Percentiles rank a stretch among this genome's conserved stretches.
Conservation (phyloP, 2,888 invertebrate species). For the Lathronympha strigana region DNA sequence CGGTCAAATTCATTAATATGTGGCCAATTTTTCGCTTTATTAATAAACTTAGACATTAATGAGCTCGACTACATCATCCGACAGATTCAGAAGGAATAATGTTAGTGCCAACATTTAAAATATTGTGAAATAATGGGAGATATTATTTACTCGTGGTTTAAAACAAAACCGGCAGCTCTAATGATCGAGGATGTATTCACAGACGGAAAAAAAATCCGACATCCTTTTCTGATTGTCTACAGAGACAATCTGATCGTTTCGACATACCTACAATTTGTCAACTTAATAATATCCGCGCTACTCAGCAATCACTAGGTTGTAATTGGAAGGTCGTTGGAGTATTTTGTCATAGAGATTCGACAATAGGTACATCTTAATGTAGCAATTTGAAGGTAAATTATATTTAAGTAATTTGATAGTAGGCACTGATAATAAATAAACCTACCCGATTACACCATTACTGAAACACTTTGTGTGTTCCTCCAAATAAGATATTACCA, state of each 20-base stretch:
- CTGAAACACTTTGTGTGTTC: neutral
- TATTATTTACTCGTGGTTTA: conserved; percentile 2
- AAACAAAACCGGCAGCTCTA: conserved; percentile 17
- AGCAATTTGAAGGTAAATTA: neutral
- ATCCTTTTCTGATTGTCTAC: conserved; percentile 22
- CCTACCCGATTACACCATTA: too few species aligned
- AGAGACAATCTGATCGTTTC: conserved; percentile 13
- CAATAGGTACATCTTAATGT: neutral
- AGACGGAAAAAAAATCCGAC: conserved; percentile 25
- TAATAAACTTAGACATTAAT: too few species aligned
- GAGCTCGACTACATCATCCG: too few species aligned
- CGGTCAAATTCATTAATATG: too few species aligned
- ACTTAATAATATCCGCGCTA: conserved; percentile 10
- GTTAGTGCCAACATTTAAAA: too few species aligned
- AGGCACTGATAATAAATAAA: too few species aligned
- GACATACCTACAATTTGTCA: neutral
- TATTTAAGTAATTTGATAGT: neutral
- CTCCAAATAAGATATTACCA: too few species aligned
- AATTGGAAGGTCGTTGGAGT: neutral
- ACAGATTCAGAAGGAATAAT: too few species aligned
- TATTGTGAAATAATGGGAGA: neutral
- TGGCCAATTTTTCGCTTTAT: too few species aligned
- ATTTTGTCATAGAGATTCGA: neutral
- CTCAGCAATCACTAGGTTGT: neutral
- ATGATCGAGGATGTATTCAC: conserved; percentile 28